Evolutionary conservation across 1,140 invertebrate species (phyloP).

Genomic region (Saccostrea cuccullata): DNA sequence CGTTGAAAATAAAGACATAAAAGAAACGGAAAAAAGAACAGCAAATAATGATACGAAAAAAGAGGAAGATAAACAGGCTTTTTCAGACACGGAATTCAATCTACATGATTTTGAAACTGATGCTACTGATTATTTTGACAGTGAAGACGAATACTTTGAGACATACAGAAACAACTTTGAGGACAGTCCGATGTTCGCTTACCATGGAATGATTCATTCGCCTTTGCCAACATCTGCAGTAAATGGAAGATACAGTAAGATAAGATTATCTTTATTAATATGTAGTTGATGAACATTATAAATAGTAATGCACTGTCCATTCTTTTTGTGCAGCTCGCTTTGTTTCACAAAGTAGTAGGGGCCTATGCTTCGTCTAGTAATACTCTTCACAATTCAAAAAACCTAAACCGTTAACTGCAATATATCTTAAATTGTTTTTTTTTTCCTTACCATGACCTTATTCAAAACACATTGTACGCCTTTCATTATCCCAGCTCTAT

Average conservation of each 20-base stretch:
- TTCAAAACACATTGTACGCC: too few species aligned
- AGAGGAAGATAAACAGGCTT: background rate
- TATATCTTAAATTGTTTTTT: too few species aligned
- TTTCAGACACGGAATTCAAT: background rate
- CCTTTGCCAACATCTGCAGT: background rate
- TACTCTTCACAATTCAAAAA: too few species aligned
- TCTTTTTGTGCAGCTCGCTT: background rate
- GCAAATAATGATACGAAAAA: too few species aligned
- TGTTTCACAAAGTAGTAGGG: too few species aligned
- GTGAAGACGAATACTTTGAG: constrained; percentile 1
- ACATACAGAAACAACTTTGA: background rate
- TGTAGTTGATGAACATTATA: background rate
- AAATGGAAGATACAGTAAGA: background rate
- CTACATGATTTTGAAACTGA: background rate
- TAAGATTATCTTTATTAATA: background rate
- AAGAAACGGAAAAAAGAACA: too few species aligned
- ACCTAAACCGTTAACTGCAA: too few species aligned
- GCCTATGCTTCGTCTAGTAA: too few species aligned
- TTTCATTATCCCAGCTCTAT: too few species aligned
- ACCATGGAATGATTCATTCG: background rate
- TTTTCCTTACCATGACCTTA: too few species aligned
- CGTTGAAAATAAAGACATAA: too few species aligned
- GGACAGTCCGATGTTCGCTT: background rate
- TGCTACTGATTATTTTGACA: background rate
- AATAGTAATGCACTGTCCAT: background rate